These are phyloP conservation scores for Acleris cristana DNA, from an alignment of 2,888 invertebrate species.

Conservation along the genomic window DNA sequence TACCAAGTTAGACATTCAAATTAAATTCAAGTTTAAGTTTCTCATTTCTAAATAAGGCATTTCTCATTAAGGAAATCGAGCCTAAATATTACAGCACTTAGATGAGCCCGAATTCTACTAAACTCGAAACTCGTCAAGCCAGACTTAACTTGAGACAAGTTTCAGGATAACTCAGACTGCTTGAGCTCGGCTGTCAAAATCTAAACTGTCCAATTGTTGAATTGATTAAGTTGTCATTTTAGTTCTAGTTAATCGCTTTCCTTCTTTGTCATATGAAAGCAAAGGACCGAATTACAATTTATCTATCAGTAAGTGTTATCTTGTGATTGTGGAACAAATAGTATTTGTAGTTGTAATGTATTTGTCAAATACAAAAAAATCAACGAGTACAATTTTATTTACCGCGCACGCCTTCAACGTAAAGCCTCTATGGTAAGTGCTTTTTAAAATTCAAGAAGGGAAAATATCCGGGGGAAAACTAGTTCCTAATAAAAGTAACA, in stretches of 20 bases:
- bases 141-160: background rate
- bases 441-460: slow-evolving; percentile 34
- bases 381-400: background rate
- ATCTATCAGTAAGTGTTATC: no score
- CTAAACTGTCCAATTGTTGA: slow-evolving; percentile 1
- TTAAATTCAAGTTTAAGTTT: no score
- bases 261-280: no score
- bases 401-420: slow-evolving; percentile 1
- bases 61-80: slow-evolving; percentile 13
- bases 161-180: background rate
- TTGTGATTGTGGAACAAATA: background rate
- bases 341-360: background rate
- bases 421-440: slow-evolving; percentile 21
- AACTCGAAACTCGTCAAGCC: slow-evolving; percentile 9
- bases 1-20: background rate
- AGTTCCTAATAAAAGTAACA: slow-evolving; percentile 36
- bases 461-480: slow-evolving; percentile 26
- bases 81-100: slow-evolving; percentile 15
- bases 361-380: background rate
- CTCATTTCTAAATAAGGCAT: background rate
- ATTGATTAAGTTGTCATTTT: no score
- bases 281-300: no score
- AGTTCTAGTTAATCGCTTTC: no score
- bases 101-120: slow-evolving; percentile 18
- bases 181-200: background rate